Evolutionary conservation across 2,888 invertebrate species (phyloP).

Genomic region (Mythimna impura): DNA sequence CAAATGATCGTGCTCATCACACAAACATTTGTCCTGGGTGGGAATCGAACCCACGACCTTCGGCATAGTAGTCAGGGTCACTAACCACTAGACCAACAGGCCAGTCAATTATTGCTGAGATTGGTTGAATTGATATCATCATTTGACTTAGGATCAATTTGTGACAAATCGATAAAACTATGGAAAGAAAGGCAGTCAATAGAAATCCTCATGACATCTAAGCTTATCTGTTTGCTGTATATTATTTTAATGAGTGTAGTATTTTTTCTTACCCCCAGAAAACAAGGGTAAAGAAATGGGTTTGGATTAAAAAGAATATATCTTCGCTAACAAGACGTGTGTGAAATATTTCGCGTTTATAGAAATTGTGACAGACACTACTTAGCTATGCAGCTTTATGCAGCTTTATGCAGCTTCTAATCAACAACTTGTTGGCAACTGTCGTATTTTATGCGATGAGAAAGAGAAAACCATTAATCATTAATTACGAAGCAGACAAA

Average conservation of each 20-base stretch:
- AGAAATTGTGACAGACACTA: background rate
- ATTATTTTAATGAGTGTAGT: background rate
- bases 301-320: too few relatives aligned
- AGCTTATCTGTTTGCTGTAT: background rate
- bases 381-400: fast-evolving
- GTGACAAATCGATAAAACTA: background rate
- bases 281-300: background rate
- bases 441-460: background rate
- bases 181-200: background rate
- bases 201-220: background rate
- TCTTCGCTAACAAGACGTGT: background rate
- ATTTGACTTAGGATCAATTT: background rate
- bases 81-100: too few relatives aligned
- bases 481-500: background rate
- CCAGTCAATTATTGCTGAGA: background rate
- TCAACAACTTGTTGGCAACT: background rate
- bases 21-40: too few relatives aligned
- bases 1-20: too few relatives aligned
- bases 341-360: background rate
- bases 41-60: too few relatives aligned
- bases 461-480: background rate
- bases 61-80: too few relatives aligned
- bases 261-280: background rate
- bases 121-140: background rate
- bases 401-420: background rate